Percentiles rank a stretch among this genome's conserved stretches.
Conservation (phyloP, 2,797 vertebrate species). For the Perdix hodgsoniae region DNA sequence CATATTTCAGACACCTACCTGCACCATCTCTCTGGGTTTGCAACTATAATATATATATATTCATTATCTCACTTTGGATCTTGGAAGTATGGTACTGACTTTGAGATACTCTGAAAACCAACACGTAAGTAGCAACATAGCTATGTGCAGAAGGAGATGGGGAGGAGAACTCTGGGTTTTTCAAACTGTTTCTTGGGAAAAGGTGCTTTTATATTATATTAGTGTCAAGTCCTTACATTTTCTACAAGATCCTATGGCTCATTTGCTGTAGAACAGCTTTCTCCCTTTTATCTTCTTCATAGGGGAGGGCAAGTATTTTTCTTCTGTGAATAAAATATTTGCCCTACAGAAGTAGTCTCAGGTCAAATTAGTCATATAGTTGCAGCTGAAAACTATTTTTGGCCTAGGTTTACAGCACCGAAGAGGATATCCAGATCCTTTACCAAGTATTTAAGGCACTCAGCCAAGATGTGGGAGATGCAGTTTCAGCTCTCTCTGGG, state of each 20-base stretch:
- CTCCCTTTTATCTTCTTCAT: constrained; percentile 29
- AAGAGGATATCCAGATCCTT: constrained; percentile 43
- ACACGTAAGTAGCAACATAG: fast-evolving
- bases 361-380: constrained; percentile 24
- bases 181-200: not conserved
- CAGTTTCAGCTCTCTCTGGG: constrained; percentile 12
- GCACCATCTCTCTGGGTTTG: not conserved
- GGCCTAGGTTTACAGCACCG: constrained; percentile 24
- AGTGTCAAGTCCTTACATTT: not conserved
- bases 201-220: not conserved
- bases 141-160: not conserved
- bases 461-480: constrained; percentile 51
- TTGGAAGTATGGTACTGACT: not conserved
- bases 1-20: not conserved
- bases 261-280: constrained; percentile 8
- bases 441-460: constrained; percentile 47
- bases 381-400: constrained; percentile 64
- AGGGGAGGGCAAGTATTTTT: constrained; percentile 16
- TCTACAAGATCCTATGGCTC: constrained; percentile 23
- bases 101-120: not conserved
- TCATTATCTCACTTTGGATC: not conserved
- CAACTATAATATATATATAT: not conserved
- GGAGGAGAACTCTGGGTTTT: not conserved
- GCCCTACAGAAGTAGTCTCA: not conserved
- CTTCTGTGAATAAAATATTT: constrained; percentile 23